Percentiles rank a stretch among this genome's conserved stretches.
Conservation (phyloP, 2,113 vertebrate species). For the Gallinago paraguaiae region DNA sequence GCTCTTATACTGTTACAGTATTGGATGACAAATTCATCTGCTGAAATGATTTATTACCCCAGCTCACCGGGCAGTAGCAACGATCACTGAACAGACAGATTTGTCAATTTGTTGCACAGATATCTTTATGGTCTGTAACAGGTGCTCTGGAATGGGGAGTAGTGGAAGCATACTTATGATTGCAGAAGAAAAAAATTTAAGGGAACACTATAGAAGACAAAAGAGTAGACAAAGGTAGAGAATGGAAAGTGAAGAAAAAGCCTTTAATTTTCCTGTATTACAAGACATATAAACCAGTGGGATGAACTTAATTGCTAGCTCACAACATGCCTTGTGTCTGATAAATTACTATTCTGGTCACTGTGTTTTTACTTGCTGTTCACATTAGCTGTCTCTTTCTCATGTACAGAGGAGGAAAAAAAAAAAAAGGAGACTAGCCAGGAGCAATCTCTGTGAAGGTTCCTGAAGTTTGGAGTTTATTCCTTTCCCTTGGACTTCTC, state of each 20-base stretch:
- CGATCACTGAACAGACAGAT: constrained; percentile 42
- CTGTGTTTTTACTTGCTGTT: background rate
- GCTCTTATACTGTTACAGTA: constrained; percentile 27
- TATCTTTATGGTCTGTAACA: constrained; percentile 33
- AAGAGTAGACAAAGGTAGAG: background rate
- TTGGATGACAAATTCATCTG: constrained; percentile 64
- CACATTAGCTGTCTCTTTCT: background rate
- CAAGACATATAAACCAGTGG: background rate
- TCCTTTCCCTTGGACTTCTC: background rate
- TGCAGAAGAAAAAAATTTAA: background rate
- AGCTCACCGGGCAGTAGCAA: constrained; percentile 15
- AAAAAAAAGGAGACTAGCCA: background rate
- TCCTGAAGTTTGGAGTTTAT: background rate
- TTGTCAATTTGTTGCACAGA: constrained; percentile 43
- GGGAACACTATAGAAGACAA: background rate
- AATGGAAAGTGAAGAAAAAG: background rate
- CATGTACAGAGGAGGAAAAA: rapidly evolving
- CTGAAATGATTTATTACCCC: constrained; percentile 70
- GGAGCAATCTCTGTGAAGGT: background rate
- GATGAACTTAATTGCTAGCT: background rate
- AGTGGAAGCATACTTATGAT: background rate
- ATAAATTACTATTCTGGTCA: constrained; percentile 1
- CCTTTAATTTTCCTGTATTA: background rate
- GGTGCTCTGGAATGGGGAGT: background rate
- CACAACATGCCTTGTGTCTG: background rate